Evolutionary conservation across 2,888 invertebrate genomes (phyloP).

Genomic region (Sclerodermus sp.): DNA sequence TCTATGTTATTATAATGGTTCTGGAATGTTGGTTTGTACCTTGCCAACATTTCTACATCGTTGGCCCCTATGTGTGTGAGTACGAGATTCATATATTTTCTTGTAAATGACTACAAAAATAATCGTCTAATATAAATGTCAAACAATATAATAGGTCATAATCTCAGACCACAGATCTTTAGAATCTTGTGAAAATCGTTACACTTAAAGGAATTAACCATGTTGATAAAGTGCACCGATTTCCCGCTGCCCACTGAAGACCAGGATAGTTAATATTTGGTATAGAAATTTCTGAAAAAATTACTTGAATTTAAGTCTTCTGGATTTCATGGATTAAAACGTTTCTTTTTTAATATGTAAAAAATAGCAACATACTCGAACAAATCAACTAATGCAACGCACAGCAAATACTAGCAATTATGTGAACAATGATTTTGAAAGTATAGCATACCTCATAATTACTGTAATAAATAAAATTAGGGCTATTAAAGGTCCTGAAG

Average conservation of each 20-base stretch:
- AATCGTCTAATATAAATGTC: conserved; percentile 25
- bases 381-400: neutral
- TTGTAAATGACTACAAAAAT: conserved; percentile 38
- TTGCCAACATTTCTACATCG: conserved; percentile 27
- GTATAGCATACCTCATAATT: conserved; percentile 53
- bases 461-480: conserved; percentile 61
- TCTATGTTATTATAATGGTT: conserved; percentile 9
- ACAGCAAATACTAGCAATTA: neutral
- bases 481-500: conserved; percentile 53
- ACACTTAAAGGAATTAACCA: conserved; percentile 42
- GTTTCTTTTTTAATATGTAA: no score
- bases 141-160: conserved; percentile 8
- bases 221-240: conserved; percentile 36
- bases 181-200: conserved; percentile 28
- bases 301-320: conserved; percentile 9
- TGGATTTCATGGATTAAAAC: no score
- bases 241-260: conserved; percentile 61
- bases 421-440: neutral
- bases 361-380: neutral
- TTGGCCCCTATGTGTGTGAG: conserved; percentile 19
- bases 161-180: conserved; percentile 1
- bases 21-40: conserved; percentile 32
- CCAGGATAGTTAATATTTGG: conserved; percentile 76
- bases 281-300: conserved; percentile 66
- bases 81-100: conserved; percentile 12